Base-by-base conservation (phyloP, 1,140 invertebrate species). In the Lucilia sericata region DNA sequence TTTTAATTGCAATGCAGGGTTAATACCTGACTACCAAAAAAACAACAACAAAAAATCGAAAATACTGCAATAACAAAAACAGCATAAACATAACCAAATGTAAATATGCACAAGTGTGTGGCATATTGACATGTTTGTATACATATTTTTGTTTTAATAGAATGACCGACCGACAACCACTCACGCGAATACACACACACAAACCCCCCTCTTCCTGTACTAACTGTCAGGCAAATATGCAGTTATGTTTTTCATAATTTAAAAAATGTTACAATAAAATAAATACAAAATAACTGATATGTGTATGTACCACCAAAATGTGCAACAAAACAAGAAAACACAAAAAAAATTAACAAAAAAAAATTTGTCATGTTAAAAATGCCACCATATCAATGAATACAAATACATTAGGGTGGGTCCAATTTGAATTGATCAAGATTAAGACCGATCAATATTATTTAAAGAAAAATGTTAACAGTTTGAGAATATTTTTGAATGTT, bases 361-460 rank as follows among this genome's bases (percentile, higher is more conserved):
- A 55, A 80, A 51, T 25, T 49, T 80, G 76, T 80, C 65, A 70
- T 80, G 76, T 80, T 80, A 80, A 49, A 49, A 80, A 80, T 80
- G 47, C 36, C 42, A 80, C 49, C 76, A 80, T 14, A 49, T 51
- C 42, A 70, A 70, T 70, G 21, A 70, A 70, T 10, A 78, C 36
- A 49, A 42, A 51, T 49, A 49, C 9, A 70, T 70, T 70, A 70
- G 65, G 7, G 21, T 70, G 1, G 2, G 42, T 42, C 25, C 25
- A 30, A 30, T 30, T 30, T 2, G 3, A 30, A 30, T 30, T 30
- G 25, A 3, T 3, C 3, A 30, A 30, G 3, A 30, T n/a, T n/a
- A 30, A 3, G 25, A 2, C 25, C 3, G 3, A 30, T 30, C 25
- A 30, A 30, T 30, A 30, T 2, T 30, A 30, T 30, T 30, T 30